These are phyloP conservation scores for Melikaiella ostensackeni DNA, from an alignment of 2,888 invertebrate species.

Conservation along the genomic window DNA sequence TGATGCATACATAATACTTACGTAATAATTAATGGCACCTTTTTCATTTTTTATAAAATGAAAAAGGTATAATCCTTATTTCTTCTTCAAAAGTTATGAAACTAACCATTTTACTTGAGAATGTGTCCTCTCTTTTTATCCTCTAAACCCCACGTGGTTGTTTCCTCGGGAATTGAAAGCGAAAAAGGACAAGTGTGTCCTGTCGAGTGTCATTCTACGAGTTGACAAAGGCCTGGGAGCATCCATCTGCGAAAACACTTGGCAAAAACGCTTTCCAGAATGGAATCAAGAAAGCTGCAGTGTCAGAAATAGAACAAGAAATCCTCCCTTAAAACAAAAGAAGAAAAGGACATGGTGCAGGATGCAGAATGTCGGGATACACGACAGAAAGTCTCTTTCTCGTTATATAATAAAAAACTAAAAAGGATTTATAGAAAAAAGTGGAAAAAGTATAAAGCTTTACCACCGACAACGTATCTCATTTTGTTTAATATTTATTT, in stretches of 20 bases:
- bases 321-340: slow-evolving; percentile 8
- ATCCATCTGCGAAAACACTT: slow-evolving; percentile 42
- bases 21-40: too few relatives aligned
- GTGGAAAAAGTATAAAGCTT: background rate
- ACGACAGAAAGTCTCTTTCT: slow-evolving; percentile 22
- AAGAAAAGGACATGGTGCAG: background rate
- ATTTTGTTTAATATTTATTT: background rate
- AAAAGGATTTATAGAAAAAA: background rate
- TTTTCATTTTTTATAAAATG: too few relatives aligned
- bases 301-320: slow-evolving; percentile 36
- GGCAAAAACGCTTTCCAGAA: slow-evolving; percentile 42
- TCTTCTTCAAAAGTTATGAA: background rate
- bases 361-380: slow-evolving; percentile 9
- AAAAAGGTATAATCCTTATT: background rate
- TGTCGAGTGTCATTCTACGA: slow-evolving; percentile 36
- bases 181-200: slow-evolving; percentile 32
- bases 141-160: slow-evolving; percentile 5
- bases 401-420: slow-evolving; percentile 7
- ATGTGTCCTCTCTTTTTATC: background rate
- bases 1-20: too few relatives aligned
- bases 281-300: slow-evolving; percentile 34
- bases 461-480: background rate
- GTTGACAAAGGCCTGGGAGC: slow-evolving; percentile 41
- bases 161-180: slow-evolving; percentile 18
- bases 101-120: background rate